Base-by-base conservation (phyloP, 2,888 invertebrate genomes). In the Trichogramma evanescens region DNA sequence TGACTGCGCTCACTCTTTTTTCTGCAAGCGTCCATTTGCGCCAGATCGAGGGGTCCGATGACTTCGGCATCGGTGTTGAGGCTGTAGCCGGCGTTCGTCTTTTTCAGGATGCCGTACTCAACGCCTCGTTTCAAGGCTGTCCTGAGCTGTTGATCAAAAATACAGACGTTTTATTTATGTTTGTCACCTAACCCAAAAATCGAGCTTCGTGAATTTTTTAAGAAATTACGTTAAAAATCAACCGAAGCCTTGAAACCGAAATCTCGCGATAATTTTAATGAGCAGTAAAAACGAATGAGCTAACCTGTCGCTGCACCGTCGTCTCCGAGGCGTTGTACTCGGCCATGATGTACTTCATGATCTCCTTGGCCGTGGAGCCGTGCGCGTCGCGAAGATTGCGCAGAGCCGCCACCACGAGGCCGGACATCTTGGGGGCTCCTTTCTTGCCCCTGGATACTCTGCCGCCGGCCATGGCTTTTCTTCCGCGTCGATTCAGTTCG, bases 341-440 rank as follows among this genome's bases (percentile, higher is more conserved):
- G 4, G 73, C 67, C 60, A 64, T 66, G 56, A 77, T 75, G 57
- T 72, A 76, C 59, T 68, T 73, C 63, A 75, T 66, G 54, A 77
- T 77, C 56, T 77, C 74, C 62, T 71, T 74, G 5, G 71, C 65
- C 6, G 75, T 74, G 6, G 77, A 77, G 1, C 77, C 77, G 1
- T 70, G 72, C 4, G 66, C 65, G 44, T 75, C 74, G 9, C 72
- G 68, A 3, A 77, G 68, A 58, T 72, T 72, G 56, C 71, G 66
- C 53, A 77, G 72, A 0, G 77, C 76, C n/a, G 70, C 69, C 44
- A 74, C 71, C 39, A 77, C 72, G 4, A 73, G 68, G 39, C 69
- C 63, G 13, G 75, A 71, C 69, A 76, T 74, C 54, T 75, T 76
- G 4, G 73, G 74, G 5, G 55, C 26, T 8, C 68, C 64, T 40